Evolutionary conservation across 1,140 invertebrate genomes (phyloP), one percentile per base, ranked within the genome.

Genomic region (Lordiphosa clarofinis): DNA sequence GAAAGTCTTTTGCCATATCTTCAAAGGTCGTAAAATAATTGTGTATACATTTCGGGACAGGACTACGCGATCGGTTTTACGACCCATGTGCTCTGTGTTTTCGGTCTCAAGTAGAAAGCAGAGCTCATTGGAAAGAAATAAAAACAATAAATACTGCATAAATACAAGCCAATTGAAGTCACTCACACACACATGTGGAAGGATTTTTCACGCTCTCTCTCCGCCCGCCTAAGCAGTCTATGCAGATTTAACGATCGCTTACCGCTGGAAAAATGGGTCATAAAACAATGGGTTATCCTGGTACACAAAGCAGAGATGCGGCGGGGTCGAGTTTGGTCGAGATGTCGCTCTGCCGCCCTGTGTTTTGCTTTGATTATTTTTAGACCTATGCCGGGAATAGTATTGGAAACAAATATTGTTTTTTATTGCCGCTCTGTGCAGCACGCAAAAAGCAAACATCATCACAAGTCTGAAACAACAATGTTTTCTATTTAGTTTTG

Each of bases 241-340:
- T 33, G 40, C 53, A 66, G 60, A 57, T 82, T 82, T 82, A 64
- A 84, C 72, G 76, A 82, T 76, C 76, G 72, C 68, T 82, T 76
- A 82, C 78, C 78, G 73, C 76, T 71, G 59, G 58, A 57, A 69
- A 73, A 84, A 82, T 82, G 76, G 76, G 72, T 73, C 76, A 76
- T 82, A 82, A 82, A 82, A 82, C 76, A 82, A 84, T 67, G 78
- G 76, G 76, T 82, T 84, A 84, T 84, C 78, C 78, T 81, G 44
- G 52, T 6, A 13, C 37, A 48, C 36, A 12, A 10, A 50, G 46
- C 21, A 13, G 44, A 12, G 24, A 9, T 48, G 24, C n/a, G n/a
- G 6, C 7, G 8, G 33, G 10, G 37, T 33, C 24, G 24, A 7
- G 50, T 35, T 37, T 12, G 42, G 4, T 33, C 11, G 33, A 59